A percentile compares a stretch with the other conserved stretches of the same genome.
Conservation (phyloP, 2,113 vertebrate species). For the Phocoena sinus region DNA sequence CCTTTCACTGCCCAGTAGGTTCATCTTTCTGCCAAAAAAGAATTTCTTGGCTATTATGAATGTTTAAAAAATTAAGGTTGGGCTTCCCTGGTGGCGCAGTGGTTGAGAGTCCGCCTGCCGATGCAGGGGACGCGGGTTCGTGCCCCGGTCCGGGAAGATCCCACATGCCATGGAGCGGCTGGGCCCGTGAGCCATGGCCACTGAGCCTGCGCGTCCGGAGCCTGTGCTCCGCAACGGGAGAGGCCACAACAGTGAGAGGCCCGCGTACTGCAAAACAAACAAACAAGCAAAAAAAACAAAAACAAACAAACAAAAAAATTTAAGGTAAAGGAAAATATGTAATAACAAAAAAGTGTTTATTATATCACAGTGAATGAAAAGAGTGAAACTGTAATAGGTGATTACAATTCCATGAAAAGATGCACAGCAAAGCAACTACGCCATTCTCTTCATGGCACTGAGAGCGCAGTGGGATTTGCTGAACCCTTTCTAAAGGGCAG, state of each 20-base stretch:
- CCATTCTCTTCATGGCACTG: too few relatives aligned
- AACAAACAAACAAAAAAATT: background rate
- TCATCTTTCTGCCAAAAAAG: background rate
- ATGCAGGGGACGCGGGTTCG: too few relatives aligned
- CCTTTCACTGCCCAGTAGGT: background rate
- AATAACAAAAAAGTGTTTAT: background rate
- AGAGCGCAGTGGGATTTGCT: accelerated
- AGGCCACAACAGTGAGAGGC: too few relatives aligned
- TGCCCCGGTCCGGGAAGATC: too few relatives aligned
- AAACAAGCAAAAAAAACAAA: too few relatives aligned
- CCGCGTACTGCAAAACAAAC: too few relatives aligned
- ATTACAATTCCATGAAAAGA: background rate
- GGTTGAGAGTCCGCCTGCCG: too few relatives aligned
- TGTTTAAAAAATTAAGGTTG: background rate
- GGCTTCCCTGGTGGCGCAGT: too few relatives aligned
- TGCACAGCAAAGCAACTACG: accelerated
- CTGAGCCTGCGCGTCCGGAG: too few relatives aligned
- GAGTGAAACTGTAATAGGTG: background rate
- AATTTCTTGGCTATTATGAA: background rate
- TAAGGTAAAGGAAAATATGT: background rate
- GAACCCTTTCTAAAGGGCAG: background rate
- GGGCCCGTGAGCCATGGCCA: too few relatives aligned
- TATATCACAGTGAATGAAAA: background rate
- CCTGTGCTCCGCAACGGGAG: too few relatives aligned
- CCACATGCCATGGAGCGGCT: too few relatives aligned